phyloP scores from a whole-genome alignment of 1,140 invertebrate genomes.

The Heliothis virescens region DNA sequence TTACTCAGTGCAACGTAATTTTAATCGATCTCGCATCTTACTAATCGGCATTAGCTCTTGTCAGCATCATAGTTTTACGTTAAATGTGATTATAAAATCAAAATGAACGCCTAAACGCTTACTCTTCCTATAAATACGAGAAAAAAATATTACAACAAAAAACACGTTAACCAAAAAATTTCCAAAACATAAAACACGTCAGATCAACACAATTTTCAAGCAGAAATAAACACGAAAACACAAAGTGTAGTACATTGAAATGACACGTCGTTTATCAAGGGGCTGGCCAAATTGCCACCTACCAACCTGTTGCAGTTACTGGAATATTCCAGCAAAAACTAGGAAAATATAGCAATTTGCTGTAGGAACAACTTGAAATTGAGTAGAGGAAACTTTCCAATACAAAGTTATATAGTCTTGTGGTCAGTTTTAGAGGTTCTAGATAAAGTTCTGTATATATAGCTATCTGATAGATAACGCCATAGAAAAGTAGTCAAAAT shows the following conservation, averaged over 20 bases:
- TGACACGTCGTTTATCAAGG: conserved; percentile 29
- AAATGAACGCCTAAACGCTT: too few species aligned
- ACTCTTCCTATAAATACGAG: background rate
- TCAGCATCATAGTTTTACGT: too few species aligned
- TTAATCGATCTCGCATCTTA: too few species aligned
- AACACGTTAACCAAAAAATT: background rate
- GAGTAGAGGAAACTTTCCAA: background rate
- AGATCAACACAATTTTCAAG: background rate
- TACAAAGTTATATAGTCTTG: background rate
- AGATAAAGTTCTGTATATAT: too few species aligned
- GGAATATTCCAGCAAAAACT: background rate
- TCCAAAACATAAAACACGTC: background rate
- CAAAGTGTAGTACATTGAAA: background rate
- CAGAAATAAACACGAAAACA: conserved; percentile 20
- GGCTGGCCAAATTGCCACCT: background rate
- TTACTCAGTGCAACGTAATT: too few species aligned
- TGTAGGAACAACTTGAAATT: conserved; percentile 2
- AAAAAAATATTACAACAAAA: background rate
- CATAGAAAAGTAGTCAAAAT: too few species aligned
- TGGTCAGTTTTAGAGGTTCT: background rate
- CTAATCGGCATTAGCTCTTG: too few species aligned
- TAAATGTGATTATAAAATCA: too few species aligned
- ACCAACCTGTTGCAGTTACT: conserved; percentile 18
- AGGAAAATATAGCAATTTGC: background rate
- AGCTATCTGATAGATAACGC: too few species aligned